A percentile compares a stretch with the other conserved stretches of the same genome.
These are phyloP conservation scores for Leucoraja ocellata DNA, from an alignment of 2,797 vertebrate genomes.

Conservation along the genomic window DNA sequence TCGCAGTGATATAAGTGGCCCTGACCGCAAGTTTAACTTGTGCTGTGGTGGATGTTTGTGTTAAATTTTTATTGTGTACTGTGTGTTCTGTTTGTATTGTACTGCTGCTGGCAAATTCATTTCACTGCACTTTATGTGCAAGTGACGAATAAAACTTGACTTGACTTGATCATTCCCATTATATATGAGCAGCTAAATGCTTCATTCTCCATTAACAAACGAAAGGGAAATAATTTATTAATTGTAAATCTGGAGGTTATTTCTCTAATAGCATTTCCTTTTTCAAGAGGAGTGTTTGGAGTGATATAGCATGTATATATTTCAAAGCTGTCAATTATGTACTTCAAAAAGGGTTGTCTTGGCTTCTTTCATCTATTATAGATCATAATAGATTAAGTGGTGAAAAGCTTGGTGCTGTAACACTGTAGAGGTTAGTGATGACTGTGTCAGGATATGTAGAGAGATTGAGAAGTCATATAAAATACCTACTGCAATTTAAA, in stretches of 20 bases:
- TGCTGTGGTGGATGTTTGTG: too few species aligned
- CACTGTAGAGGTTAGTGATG: neutral
- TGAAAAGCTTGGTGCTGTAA: neutral
- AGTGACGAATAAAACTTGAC: too few species aligned
- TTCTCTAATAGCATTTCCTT: neutral
- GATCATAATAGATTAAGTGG: neutral
- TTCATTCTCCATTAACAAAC: neutral
- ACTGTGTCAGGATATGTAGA: neutral
- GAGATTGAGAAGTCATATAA: neutral
- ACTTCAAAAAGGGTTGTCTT: neutral
- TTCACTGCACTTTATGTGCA: too few species aligned
- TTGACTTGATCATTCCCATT: neutral
- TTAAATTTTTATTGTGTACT: too few species aligned
- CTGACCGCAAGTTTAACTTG: neutral
- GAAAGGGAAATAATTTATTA: neutral
- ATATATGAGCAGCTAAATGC: conserved; percentile 1
- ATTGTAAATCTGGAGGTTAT: neutral
- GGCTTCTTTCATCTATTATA: neutral
- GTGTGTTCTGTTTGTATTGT: too few species aligned
- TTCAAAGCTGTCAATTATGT: neutral
- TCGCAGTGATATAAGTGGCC: neutral
- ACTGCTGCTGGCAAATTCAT: too few species aligned
- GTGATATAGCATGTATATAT: neutral
- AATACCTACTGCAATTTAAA: neutral
- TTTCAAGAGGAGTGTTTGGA: neutral